Base-by-base conservation (phyloP, 2,888 invertebrate genomes). In the Autographa pulchrina region DNA sequence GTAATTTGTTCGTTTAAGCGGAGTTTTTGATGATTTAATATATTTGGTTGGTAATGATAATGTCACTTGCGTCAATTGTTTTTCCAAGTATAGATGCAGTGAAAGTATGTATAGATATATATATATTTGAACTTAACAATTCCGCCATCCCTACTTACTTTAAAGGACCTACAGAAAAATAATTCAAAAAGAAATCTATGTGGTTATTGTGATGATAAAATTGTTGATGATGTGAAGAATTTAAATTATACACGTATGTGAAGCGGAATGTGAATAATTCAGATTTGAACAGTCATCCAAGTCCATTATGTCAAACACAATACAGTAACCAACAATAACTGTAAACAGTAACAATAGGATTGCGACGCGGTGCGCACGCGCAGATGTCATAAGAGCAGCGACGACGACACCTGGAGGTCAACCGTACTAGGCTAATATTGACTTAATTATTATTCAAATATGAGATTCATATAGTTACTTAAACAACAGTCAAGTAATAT, bases 341-440 rank as follows among this genome's bases (percentile, higher is more conserved):
- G 82, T 82, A 85, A 72, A 79, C 75, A 83, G 75, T 85, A 85
- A 86, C 88, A 89, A 86, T 87, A 74, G 82, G 77, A 79, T 85
- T 87, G 84, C 83, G 72, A 70, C 66, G 75, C 61, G 64, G 65
- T 72, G 82, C 70, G 75, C 74, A 78, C 69, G 80, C 85, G 86
- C 89, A 89, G 87, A 87, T 88, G 88, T 86, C 80, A 86, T 65
- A 65, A 71, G 72, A 74, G 67, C 58, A 65, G 67, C 68, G n/a
- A 70, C 43, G 48, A 32, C 61, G 72, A 82, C 87, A 86, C 85
- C 86, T 87, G 86, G 84, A 85, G 82, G 83, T 82, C 85, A 86
- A 81, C 67, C 76, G 68, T 81, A 81, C 75, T 78, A 67, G 70
- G 65, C 70, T 80, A 77, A 80, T 85, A 79, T 80, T 82, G 76